Evolutionary conservation across 2,797 vertebrate species (phyloP).

Genomic region (Cryptoprocta ferox): DNA sequence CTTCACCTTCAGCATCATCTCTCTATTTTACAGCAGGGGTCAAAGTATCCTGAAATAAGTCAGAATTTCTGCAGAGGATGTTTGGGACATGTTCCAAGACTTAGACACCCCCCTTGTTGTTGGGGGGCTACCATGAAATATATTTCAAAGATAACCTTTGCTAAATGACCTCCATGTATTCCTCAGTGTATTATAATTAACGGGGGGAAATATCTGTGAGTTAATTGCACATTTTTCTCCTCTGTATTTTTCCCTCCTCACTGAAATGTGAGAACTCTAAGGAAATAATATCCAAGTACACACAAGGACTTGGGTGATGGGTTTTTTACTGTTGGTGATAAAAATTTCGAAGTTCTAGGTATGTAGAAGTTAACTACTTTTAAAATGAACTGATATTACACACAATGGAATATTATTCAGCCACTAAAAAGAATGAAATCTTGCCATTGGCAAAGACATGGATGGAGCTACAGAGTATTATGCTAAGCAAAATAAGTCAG

Average conservation of each 20-base stretch:
- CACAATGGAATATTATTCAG: background rate
- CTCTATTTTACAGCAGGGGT: background rate
- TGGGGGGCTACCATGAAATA: background rate
- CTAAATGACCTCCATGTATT: background rate
- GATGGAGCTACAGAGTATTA: background rate
- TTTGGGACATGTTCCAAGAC: background rate
- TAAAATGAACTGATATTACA: background rate
- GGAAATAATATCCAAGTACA: background rate
- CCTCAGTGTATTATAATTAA: background rate
- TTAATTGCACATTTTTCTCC: background rate
- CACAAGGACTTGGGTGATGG: background rate
- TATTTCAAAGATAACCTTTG: conserved; percentile 6
- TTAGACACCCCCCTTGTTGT: background rate
- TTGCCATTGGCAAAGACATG: background rate
- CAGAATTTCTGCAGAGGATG: background rate
- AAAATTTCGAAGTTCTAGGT: background rate
- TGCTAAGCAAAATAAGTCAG: background rate
- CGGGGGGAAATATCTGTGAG: background rate
- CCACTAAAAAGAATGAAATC: background rate
- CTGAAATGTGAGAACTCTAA: background rate
- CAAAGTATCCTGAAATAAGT: background rate
- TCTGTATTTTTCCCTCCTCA: background rate
- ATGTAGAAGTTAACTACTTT: background rate
- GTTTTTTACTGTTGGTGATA: background rate
- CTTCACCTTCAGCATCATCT: background rate